Percentiles rank a stretch among this genome's conserved stretches.
Conservation (phyloP, 2,797 vertebrate genomes). For the Iguana delicatissima region DNA sequence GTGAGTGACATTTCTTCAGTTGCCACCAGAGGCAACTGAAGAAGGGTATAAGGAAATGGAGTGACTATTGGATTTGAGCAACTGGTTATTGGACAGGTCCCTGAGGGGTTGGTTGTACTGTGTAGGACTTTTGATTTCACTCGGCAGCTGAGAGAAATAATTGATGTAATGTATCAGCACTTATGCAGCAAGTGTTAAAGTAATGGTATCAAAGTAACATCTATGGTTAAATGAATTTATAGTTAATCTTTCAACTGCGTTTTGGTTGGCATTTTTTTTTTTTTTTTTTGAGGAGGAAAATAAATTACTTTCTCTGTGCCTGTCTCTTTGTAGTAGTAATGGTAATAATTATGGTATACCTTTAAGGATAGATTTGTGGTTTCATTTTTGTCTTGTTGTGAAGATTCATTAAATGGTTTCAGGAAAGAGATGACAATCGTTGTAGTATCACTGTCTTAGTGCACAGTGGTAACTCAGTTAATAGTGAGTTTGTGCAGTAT, state of each 20-base stretch:
- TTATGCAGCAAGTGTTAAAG: not conserved
- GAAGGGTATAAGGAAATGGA: not conserved
- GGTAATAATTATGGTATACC: not conserved
- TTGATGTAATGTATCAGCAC: not conserved
- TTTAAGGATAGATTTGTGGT: not conserved
- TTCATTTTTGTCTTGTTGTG: not conserved
- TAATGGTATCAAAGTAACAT: not conserved
- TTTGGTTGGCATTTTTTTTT: conserved; percentile 48
- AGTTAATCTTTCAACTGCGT: not conserved
- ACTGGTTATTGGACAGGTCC: not conserved
- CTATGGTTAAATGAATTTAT: not conserved
- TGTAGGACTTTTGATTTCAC: not conserved
- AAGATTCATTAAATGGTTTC: not conserved
- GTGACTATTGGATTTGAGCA: not conserved
- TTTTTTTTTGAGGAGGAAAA: conserved; percentile 48
- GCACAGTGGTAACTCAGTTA: too few species aligned
- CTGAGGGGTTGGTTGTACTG: not conserved
- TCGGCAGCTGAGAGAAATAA: not conserved
- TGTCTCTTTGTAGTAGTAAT: not conserved
- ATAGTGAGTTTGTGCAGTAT: not conserved
- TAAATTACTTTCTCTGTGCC: conserved; percentile 31
- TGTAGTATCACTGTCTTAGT: not conserved
- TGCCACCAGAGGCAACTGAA: conserved; percentile 4
- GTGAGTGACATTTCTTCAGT: not conserved
- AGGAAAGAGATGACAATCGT: not conserved